These are phyloP conservation scores for Abrostola tripartita DNA, from an alignment of 2,888 invertebrate genomes.

Conservation along the genomic window DNA sequence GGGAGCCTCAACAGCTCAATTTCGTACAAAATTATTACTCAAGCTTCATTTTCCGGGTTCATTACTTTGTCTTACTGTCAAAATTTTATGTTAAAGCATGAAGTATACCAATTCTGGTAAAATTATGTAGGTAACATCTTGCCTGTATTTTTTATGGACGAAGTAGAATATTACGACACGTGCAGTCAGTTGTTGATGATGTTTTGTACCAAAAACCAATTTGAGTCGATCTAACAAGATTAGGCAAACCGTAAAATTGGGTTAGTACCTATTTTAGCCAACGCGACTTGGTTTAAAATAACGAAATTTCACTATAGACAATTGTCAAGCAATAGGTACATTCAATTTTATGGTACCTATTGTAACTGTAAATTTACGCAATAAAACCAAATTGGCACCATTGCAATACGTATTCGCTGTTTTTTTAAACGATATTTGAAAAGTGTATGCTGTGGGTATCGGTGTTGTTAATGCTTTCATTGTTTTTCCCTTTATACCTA, in stretches of 20 bases:
- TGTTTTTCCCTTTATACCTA: conserved; percentile 11
- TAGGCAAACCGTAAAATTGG: neutral
- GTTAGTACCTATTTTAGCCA: neutral
- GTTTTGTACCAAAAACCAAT: neutral
- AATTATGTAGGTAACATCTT: conserved; percentile 41
- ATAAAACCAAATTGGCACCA: conserved; percentile 1
- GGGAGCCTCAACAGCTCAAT: conserved; percentile 49
- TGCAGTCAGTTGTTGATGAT: neutral
- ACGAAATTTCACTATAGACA: neutral
- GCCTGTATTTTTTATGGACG: conserved; percentile 20
- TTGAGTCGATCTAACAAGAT: neutral
- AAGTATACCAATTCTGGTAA: conserved; percentile 42
- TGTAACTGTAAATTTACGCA: conserved; percentile 2
- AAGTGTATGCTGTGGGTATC: neutral
- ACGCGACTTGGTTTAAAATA: neutral
- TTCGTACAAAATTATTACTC: conserved; percentile 47
- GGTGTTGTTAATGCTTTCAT: neutral
- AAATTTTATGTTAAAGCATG: conserved; percentile 46
- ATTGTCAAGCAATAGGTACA: conserved; percentile 3
- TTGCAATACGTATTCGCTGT: neutral
- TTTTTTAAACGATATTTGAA: conserved; percentile 1
- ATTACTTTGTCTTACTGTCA: conserved; percentile 48
- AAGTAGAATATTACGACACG: neutral
- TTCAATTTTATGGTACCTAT: neutral
- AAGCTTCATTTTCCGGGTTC: conserved; percentile 49